phyloP scores from a whole-genome alignment of 2,797 vertebrate genomes.

The Melanitta fusca region DNA sequence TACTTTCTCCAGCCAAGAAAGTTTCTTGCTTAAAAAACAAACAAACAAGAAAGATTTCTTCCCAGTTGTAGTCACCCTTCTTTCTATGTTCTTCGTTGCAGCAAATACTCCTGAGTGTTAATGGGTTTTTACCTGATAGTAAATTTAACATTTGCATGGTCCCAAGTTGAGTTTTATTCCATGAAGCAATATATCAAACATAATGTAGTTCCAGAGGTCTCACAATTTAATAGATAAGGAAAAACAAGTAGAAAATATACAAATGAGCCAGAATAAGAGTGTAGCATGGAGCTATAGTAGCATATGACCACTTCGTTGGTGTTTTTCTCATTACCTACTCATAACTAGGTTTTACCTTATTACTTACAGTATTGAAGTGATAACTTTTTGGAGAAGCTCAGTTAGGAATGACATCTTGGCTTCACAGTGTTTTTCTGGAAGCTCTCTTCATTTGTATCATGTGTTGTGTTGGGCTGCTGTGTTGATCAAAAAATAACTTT shows the following conservation, averaged over 20 bases:
- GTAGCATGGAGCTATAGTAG: neutral
- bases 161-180: neutral
- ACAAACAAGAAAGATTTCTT: neutral
- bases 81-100: neutral
- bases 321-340: neutral
- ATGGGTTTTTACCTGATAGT: neutral
- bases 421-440: neutral
- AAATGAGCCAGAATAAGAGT: neutral
- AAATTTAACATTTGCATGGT: neutral
- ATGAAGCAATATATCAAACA: neutral
- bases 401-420: neutral
- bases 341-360: neutral
- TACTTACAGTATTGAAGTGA: neutral
- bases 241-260: neutral
- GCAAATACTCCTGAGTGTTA: neutral
- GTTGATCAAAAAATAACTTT: neutral
- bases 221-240: neutral
- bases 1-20: neutral
- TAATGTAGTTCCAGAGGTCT: neutral
- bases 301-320: neutral
- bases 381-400: neutral
- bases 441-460: neutral
- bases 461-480: neutral
- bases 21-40: neutral
- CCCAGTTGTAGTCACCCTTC: neutral